phyloP scores from a whole-genome alignment of 2,888 invertebrate genomes.

The Macaria notata region DNA sequence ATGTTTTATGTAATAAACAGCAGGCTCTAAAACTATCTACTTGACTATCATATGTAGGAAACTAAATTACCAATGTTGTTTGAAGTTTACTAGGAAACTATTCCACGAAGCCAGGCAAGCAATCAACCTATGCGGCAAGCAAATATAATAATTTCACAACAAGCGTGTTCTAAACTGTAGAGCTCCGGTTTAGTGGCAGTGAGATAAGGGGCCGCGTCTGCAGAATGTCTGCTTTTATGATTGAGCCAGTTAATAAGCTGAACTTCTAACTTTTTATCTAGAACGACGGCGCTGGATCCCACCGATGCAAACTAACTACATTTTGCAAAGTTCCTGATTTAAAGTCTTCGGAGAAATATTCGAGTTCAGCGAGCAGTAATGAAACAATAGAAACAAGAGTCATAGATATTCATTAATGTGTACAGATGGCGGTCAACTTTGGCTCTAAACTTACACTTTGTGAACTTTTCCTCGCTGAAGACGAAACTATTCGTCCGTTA shows the following conservation, averaged over 20 bases:
- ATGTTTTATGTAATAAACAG: too few relatives aligned
- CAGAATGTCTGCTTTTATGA: conserved; percentile 16
- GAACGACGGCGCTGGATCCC: conserved; percentile 6
- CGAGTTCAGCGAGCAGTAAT: conserved; percentile 43
- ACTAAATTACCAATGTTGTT: too few relatives aligned
- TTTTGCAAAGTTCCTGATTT: conserved; percentile 39
- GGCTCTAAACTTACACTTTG: conserved; percentile 45
- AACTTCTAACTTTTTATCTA: conserved; percentile 24
- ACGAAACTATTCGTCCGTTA: conserved; percentile 36
- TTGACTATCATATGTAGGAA: too few relatives aligned
- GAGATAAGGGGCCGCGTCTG: not conserved
- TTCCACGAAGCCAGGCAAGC: too few relatives aligned
- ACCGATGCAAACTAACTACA: conserved; percentile 27
- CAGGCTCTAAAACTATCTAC: too few relatives aligned
- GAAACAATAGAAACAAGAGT: conserved; percentile 47
- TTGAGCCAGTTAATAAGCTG: conserved; percentile 18
- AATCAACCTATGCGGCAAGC: too few relatives aligned
- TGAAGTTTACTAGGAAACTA: too few relatives aligned
- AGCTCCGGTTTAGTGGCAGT: too few relatives aligned
- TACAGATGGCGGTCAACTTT: conserved; percentile 53
- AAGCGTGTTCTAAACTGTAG: too few relatives aligned
- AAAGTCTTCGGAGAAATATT: conserved; percentile 41
- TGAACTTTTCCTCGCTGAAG: conserved; percentile 31
- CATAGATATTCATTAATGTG: conserved; percentile 64
- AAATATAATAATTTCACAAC: too few relatives aligned